Evolutionary conservation across 2,113 vertebrate genomes (phyloP).

Genomic region (Morone saxatilis): DNA sequence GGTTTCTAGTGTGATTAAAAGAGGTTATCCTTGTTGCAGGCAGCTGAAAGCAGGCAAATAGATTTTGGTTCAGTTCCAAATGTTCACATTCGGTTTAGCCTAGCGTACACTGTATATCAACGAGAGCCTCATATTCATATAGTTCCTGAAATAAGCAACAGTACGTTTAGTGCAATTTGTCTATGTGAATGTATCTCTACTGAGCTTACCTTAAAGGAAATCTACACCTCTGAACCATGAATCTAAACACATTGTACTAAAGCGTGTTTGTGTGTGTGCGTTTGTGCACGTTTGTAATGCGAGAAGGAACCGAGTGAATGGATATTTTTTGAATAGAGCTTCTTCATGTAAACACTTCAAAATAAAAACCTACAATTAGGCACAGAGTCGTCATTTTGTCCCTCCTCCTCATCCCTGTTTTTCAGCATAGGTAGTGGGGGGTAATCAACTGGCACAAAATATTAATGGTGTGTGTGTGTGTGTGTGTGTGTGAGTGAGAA

Average conservation of each 20-base stretch:
- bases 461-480: constrained; percentile 22
- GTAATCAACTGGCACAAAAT: constrained; percentile 64
- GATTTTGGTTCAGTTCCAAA: constrained; percentile 59
- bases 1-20: constrained; percentile 34
- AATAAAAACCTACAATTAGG: constrained; percentile 75
- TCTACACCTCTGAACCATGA: constrained; percentile 12
- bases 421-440: constrained; percentile 54
- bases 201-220: constrained; percentile 27
- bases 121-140: constrained; percentile 15
- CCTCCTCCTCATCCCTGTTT: constrained; percentile 45
- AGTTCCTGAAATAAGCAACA: constrained; percentile 55
- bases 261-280: constrained; percentile 25
- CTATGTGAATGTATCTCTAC: constrained; percentile 39
- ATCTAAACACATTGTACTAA: constrained; percentile 3
- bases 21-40: constrained; percentile 62
- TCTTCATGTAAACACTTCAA: constrained; percentile 81
- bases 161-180: constrained; percentile 66
- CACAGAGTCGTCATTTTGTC: constrained; percentile 73
- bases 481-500: constrained; percentile 36
- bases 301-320: constrained; percentile 23
- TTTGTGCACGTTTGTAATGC: constrained; percentile 33
- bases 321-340: constrained; percentile 59
- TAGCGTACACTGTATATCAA: not conserved
- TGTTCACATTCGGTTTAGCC: constrained; percentile 55
- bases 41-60: constrained; percentile 44